Evolutionary conservation across 1,140 invertebrate genomes (phyloP).

Genomic region (Cataglyphis hispanica): DNA sequence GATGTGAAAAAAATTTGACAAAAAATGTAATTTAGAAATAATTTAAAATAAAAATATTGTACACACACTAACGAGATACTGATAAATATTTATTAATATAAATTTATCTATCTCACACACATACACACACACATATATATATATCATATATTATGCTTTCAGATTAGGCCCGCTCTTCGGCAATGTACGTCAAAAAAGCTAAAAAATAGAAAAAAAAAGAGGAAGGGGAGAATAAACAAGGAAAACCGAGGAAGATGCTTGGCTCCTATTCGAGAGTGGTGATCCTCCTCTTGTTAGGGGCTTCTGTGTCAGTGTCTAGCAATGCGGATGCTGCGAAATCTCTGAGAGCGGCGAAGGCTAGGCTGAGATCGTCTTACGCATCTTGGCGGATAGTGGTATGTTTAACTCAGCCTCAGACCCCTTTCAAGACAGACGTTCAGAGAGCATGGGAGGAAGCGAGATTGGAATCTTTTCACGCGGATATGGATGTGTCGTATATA

Average conservation of each 20-base stretch:
- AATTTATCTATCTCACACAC: neutral
- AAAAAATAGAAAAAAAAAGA: conserved; percentile 63
- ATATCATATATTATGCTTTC: conserved; percentile 13
- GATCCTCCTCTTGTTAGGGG: conserved; percentile 73
- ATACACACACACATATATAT: neutral
- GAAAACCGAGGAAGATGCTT: conserved; percentile 78
- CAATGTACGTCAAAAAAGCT: conserved; percentile 58
- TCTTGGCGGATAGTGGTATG: conserved; percentile 83
- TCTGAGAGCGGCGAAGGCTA: conserved; percentile 73
- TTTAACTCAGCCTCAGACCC: conserved; percentile 82
- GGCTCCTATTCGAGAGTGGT: conserved; percentile 67
- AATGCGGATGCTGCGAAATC: conserved; percentile 69
- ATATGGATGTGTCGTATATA: conserved; percentile 83
- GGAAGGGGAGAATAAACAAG: conserved; percentile 56
- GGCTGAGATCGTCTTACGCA: conserved; percentile 69
- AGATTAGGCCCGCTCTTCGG: conserved; percentile 62
- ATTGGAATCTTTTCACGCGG: conserved; percentile 80
- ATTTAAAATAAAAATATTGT: neutral
- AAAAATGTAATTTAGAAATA: conserved; percentile 3
- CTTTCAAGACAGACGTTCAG: conserved; percentile 81
- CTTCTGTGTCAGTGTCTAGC: conserved; percentile 59
- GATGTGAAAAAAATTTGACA: neutral
- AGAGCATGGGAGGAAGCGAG: conserved; percentile 84
- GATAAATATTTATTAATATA: conserved; percentile 6
- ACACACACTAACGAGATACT: neutral